Base-by-base conservation (phyloP, 2,113 vertebrate species). In the Toxostoma redivivum region DNA sequence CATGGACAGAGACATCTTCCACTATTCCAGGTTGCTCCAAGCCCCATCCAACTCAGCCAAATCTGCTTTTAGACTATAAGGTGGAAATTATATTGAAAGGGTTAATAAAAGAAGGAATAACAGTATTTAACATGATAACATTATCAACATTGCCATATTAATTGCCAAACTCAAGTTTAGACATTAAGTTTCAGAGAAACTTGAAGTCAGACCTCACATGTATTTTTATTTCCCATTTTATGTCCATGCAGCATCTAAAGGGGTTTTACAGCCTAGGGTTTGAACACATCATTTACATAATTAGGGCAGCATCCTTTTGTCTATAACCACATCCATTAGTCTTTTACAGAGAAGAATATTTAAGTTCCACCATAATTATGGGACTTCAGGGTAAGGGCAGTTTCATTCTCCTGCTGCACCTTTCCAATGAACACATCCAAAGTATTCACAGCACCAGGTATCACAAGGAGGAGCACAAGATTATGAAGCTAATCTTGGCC, bases 21-120 rank as follows among this genome's bases (percentile, higher is more conserved):
- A 35, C 30, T 27, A 0, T 1, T 0, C 12, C 54, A 82, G n/a
- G n/a, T 0, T 67, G 30, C 17, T 54, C 17, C 40, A 31, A 54
- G n/a, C 16, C 53, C 9, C 0, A 0, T 61, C 38, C 70, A 82
- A 0, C 24, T 24, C 31, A 30, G 11, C 17, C 17, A 30, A 73
- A 66, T 12, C 28, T 54, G 51, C 13, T 18, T 22, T 54, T 3
- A 64, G 18, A n/a, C 23, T 72, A 1, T 9, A 24, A 30, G 2
- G 6, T 33, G 15, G 15, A 51, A 71, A 24, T 56, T 51, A 33
- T 3, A 16, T 12, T 33, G 21, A 61, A 81, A 78, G 3, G 14
- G 19, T 28, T 50, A 58, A 48, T 9, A 33, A 58, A 64, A 57
- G 11, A 56, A 24, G 44, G 12, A 53, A 24, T 11, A 25, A 45